A percentile compares a stretch with the other conserved stretches of the same genome.
phyloP scores from a whole-genome alignment of 2,113 vertebrate genomes.

The Riparia riparia region DNA sequence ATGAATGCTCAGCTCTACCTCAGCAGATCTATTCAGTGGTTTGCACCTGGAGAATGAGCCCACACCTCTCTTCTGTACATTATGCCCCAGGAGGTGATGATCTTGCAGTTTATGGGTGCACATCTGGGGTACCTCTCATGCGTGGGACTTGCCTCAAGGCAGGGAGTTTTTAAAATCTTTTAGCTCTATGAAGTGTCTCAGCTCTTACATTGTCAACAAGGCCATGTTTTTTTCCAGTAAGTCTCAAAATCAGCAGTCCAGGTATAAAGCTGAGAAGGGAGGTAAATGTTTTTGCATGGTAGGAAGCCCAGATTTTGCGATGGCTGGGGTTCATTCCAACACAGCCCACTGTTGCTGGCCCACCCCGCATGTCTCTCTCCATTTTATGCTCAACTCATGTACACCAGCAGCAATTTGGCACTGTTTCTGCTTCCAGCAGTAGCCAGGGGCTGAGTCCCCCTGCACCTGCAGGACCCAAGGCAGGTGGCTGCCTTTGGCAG shows the following conservation, averaged over 20 bases:
- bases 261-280: neutral
- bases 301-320: accelerated
- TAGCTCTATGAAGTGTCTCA: accelerated
- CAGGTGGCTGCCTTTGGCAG: neutral
- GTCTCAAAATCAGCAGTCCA: neutral
- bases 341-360: neutral
- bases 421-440: neutral
- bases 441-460: neutral
- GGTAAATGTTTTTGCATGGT: neutral
- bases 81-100: accelerated
- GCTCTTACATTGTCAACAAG: neutral
- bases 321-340: neutral
- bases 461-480: neutral
- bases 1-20: neutral
- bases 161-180: neutral
- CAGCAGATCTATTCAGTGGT: neutral
- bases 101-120: neutral
- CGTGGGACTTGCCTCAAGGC: neutral
- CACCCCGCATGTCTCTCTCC: neutral
- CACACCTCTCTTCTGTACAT: accelerated
- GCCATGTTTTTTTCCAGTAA: neutral
- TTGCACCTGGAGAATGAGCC: neutral
- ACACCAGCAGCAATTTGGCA: neutral
- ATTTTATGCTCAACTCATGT: neutral
- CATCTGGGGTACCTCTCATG: accelerated